phyloP scores from a whole-genome alignment of 2,797 vertebrate species.

The Tragelaphus oryx region DNA sequence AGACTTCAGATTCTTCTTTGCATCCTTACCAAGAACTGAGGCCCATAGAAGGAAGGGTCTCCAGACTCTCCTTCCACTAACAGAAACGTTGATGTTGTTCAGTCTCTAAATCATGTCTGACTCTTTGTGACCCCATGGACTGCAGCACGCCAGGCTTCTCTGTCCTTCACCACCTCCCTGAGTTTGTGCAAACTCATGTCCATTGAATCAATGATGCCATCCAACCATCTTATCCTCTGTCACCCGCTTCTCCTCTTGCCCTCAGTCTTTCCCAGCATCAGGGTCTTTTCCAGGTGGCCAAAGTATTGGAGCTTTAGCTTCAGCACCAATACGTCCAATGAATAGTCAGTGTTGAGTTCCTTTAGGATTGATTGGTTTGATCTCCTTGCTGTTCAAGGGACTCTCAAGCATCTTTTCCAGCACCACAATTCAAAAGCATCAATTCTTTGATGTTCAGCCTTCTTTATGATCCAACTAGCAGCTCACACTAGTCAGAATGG shows the following conservation, averaged over 20 bases:
- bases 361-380: not conserved
- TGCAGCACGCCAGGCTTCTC: not conserved
- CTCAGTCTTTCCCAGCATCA: not conserved
- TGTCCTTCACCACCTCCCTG: not conserved
- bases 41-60: not conserved
- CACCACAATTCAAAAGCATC: not conserved
- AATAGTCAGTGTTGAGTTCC: not conserved
- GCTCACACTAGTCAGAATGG: not conserved
- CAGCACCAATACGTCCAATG: not conserved
- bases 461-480: not conserved
- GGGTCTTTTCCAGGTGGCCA: not conserved
- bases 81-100: not conserved
- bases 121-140: not conserved
- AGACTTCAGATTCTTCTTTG: not conserved
- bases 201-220: not conserved
- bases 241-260: not conserved
- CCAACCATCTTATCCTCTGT: not conserved
- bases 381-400: not conserved
- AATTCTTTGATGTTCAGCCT: not conserved
- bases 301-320: not conserved
- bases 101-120: rapidly evolving
- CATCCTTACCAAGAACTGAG: not conserved
- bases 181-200: not conserved
- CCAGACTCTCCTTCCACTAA: not conserved
- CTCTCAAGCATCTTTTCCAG: not conserved